Conservation (phyloP, 2,888 invertebrate species). For the Ametastegia equiseti region DNA sequence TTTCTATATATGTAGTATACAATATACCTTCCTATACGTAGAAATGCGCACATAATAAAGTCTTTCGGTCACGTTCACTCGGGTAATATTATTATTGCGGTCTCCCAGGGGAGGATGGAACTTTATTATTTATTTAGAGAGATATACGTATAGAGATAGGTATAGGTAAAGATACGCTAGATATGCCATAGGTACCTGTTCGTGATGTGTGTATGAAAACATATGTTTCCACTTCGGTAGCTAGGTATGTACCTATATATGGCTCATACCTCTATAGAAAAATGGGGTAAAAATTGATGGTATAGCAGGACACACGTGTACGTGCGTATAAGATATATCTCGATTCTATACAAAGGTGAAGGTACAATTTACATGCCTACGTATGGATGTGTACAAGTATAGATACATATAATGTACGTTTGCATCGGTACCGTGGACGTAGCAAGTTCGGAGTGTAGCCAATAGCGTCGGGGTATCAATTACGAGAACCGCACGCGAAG, state of each 20-base stretch:
- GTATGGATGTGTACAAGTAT: neutral
- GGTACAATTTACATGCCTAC: neutral
- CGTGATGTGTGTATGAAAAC: neutral
- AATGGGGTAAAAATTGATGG: no score
- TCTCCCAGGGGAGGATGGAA: neutral
- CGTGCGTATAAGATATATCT: no score
- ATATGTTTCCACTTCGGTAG: no score
- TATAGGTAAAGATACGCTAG: neutral
- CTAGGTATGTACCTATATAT: neutral
- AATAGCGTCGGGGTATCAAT: conserved; percentile 67
- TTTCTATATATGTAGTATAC: neutral
- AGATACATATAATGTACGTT: conserved; percentile 4
- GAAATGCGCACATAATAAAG: neutral
- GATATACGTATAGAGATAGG: neutral
- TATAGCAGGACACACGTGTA: no score
- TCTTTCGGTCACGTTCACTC: neutral
- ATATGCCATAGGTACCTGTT: neutral
- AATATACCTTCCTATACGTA: no score
- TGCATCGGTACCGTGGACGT: neutral
- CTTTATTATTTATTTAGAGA: conserved; percentile 9
- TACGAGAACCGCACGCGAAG: conserved; percentile 65
- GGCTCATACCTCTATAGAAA: no score
- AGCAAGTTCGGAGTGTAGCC: conserved; percentile 9
- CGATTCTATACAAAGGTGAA: no score
- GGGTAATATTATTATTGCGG: neutral